Evolutionary conservation across 92 coral and sea anemone species (phyloP).

Genomic region (Hydrozoanthus gracilis): DNA sequence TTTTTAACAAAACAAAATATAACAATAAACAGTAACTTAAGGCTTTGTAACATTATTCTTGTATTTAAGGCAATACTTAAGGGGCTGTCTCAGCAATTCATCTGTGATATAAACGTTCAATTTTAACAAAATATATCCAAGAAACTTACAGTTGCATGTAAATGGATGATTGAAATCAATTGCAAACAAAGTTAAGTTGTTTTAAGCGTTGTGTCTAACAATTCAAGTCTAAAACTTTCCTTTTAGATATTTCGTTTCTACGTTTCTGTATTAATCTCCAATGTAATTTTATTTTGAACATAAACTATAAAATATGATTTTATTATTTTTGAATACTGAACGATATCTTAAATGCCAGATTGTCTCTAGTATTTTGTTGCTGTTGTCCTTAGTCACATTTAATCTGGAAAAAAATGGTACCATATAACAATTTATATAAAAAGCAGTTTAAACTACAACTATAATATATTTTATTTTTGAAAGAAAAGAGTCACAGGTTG

Average conservation of each 20-base stretch:
- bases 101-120: background rate
- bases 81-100: conserved; percentile 5
- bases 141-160: background rate
- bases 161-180: background rate
- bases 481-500: conserved; percentile 15
- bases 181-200: background rate
- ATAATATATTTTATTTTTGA: conserved; percentile 7
- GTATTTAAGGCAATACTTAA: background rate
- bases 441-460: conserved; percentile 1
- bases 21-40: conserved; percentile 18
- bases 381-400: conserved; percentile 15
- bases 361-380: conserved; percentile 16
- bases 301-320: conserved; percentile 10
- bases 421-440: background rate
- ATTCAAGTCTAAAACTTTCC: conserved; percentile 15
- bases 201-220: background rate
- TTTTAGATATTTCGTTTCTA: conserved; percentile 1
- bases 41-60: conserved; percentile 10
- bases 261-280: background rate
- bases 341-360: background rate
- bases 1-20: conserved; percentile 24
- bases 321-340: background rate
- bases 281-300: conserved; percentile 6
- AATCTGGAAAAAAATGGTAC: conserved; percentile 26
- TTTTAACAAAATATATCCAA: background rate